These are phyloP conservation scores for Eurypyga helias DNA, from an alignment of 2,113 vertebrate species.

Conservation along the genomic window DNA sequence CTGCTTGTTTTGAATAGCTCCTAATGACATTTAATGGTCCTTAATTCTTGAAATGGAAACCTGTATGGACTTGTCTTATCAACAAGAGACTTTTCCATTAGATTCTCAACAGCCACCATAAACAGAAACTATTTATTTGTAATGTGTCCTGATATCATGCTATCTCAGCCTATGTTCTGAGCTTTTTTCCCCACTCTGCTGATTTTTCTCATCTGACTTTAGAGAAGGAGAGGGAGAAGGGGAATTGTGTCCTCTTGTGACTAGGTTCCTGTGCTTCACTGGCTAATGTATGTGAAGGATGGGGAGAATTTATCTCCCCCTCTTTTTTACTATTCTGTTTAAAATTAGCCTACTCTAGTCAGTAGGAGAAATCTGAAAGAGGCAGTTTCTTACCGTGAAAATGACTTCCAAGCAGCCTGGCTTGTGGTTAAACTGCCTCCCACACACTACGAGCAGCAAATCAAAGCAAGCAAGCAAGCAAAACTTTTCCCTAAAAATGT, in stretches of 20 bases:
- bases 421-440: slow-evolving; percentile 32
- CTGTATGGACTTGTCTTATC: not conserved
- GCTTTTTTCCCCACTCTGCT: not conserved
- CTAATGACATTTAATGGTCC: not conserved
- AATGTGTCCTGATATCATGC: not conserved
- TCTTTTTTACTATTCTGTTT: not conserved
- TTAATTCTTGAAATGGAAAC: not conserved
- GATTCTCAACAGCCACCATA: not conserved
- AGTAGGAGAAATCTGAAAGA: not conserved
- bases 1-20: not conserved
- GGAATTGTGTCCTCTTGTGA: not conserved
- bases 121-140: not conserved
- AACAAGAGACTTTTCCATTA: not conserved
- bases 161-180: not conserved
- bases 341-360: not conserved
- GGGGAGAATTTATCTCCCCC: not conserved
- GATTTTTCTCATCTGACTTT: not conserved
- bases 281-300: fast-evolving
- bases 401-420: not conserved
- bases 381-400: not conserved
- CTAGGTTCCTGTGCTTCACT: not conserved
- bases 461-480: not conserved
- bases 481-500: not conserved
- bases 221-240: not conserved
- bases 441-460: not conserved